Evolutionary conservation across 35 echinoderm and acorn worm genomes (phyloP).

Genomic region (Anneissia japonica): DNA sequence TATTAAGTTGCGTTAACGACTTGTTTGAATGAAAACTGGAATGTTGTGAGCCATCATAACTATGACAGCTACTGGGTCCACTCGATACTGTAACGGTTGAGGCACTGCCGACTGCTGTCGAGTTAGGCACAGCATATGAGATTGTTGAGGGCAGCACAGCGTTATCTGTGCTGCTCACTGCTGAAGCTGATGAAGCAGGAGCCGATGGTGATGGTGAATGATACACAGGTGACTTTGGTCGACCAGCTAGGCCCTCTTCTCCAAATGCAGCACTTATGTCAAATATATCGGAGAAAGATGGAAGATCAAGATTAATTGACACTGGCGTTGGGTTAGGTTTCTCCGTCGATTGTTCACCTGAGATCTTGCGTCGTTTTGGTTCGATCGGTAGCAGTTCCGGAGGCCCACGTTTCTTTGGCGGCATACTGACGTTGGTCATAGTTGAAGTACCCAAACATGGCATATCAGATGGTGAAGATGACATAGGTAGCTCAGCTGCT

Average conservation of each 20-base stretch:
- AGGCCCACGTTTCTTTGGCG: background rate
- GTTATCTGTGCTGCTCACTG: background rate
- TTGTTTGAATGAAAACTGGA: slow-evolving; percentile 44
- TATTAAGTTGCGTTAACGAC: background rate
- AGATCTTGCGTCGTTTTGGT: background rate
- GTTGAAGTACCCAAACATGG: background rate
- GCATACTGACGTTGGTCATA: background rate
- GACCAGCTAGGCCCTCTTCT: slow-evolving; percentile 73
- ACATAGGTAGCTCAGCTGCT: background rate
- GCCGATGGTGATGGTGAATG: slow-evolving; percentile 37
- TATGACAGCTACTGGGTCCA: background rate
- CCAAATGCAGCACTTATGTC: slow-evolving; percentile 59
- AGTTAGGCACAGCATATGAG: background rate
- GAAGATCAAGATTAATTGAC: slow-evolving; percentile 75
- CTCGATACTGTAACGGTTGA: background rate
- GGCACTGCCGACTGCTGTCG: background rate
- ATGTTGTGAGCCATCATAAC: slow-evolving; percentile 1
- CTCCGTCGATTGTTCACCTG: background rate
- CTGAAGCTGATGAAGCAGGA: background rate
- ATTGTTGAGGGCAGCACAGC: background rate
- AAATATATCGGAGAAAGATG: slow-evolving; percentile 82
- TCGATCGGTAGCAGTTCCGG: background rate
- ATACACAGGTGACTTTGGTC: slow-evolving; percentile 77
- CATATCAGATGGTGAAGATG: background rate
- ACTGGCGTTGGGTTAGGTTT: background rate